These are phyloP conservation scores for Theocolax elegans DNA, from an alignment of 1,140 invertebrate genomes.

Conservation along the genomic window DNA sequence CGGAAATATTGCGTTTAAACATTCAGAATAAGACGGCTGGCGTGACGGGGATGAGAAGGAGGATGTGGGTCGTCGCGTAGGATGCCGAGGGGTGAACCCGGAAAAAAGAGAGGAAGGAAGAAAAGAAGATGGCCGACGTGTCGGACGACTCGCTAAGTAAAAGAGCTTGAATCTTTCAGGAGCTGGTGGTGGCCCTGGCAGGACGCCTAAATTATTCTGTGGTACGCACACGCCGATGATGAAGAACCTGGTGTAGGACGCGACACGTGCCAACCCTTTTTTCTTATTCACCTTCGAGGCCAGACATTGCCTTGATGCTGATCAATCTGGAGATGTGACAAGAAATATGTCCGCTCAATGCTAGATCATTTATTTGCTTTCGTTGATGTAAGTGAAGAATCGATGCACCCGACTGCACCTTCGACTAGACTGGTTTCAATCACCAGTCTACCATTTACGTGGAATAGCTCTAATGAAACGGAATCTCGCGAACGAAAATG, in stretches of 20 bases:
- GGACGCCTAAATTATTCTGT: constrained; percentile 15
- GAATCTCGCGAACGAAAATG: too few species aligned
- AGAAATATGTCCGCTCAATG: too few species aligned
- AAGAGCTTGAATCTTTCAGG: constrained; percentile 28
- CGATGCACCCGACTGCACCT: not conserved
- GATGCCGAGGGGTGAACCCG: not conserved
- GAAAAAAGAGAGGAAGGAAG: not conserved
- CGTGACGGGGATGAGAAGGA: not conserved
- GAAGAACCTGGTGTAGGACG: too few species aligned
- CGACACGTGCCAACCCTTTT: not conserved
- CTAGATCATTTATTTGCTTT: not conserved
- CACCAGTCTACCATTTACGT: too few species aligned
- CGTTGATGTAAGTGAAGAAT: not conserved
- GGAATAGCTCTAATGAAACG: too few species aligned
- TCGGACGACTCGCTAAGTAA: constrained; percentile 30
- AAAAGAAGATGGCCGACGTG: not conserved
- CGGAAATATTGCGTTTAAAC: constrained; percentile 40
- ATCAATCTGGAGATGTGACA: too few species aligned
- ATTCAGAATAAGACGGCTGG: constrained; percentile 33
- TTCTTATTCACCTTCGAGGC: too few species aligned
- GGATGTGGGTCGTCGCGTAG: not conserved
- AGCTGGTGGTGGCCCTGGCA: too few species aligned
- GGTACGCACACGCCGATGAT: not conserved
- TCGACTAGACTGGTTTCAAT: not conserved
- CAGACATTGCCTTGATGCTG: too few species aligned